Conservation (phyloP, 2,888 invertebrate species). For the Xanthorhoe spadicearia region DNA sequence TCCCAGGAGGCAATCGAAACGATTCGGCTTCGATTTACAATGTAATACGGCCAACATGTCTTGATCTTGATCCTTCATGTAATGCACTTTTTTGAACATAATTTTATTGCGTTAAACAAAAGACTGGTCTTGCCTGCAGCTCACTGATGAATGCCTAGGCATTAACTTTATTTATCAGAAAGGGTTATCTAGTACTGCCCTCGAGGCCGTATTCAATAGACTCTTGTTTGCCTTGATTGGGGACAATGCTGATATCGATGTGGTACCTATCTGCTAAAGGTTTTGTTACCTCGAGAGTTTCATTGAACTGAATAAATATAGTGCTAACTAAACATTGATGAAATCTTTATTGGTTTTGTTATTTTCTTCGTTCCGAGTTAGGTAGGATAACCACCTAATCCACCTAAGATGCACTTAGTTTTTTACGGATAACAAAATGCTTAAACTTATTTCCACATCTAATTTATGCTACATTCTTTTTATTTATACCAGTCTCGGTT, state of each 20-base stretch:
- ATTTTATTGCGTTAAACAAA: neutral
- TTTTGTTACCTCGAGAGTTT: constrained; percentile 1
- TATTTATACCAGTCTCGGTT: too few relatives aligned
- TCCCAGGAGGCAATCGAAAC: constrained; percentile 21
- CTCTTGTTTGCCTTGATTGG: constrained; percentile 34
- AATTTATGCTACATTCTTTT: too few relatives aligned
- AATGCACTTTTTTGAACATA: neutral
- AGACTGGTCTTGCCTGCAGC: constrained; percentile 17
- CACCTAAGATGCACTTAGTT: too few relatives aligned
- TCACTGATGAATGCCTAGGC: constrained; percentile 23
- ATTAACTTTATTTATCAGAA: constrained; percentile 30
- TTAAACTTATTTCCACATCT: too few relatives aligned
- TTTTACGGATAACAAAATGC: too few relatives aligned
- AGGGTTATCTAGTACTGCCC: constrained; percentile 34
- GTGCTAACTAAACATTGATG: neutral
- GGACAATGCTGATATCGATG: constrained; percentile 4
- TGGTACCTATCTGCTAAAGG: neutral
- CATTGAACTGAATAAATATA: neutral
- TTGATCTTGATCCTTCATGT: constrained; percentile 62
- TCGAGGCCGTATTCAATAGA: constrained; percentile 27
- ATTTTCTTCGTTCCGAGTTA: neutral
- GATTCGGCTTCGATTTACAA: constrained; percentile 14
- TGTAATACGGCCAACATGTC: constrained; percentile 53
- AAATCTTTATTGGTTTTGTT: neutral
- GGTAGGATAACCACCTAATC: too few relatives aligned